phyloP scores from a whole-genome alignment of 1,140 invertebrate species.

The Trichogramma pretiosum region DNA sequence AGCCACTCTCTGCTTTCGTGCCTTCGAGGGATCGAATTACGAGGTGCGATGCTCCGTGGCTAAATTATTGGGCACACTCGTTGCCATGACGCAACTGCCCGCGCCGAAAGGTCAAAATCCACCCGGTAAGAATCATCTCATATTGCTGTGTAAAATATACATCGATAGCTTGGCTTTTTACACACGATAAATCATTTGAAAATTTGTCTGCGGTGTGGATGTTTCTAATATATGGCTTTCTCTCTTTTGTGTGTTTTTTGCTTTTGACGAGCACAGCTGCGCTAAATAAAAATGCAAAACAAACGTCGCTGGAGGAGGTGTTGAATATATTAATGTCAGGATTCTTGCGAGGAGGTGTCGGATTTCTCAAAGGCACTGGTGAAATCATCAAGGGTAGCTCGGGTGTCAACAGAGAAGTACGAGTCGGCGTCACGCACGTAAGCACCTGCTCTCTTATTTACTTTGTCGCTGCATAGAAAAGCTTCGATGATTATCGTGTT shows the following conservation, averaged over 20 bases:
- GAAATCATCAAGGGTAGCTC: conserved; percentile 95
- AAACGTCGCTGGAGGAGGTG: conserved; percentile 83
- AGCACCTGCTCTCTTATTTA: conserved; percentile 39
- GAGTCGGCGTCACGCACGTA: conserved; percentile 90
- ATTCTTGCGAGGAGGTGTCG: conserved; percentile 86
- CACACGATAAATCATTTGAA: too few species aligned
- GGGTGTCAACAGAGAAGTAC: conserved; percentile 85
- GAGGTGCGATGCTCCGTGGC: conserved; percentile 88
- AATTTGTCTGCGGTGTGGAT: too few species aligned
- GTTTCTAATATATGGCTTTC: too few species aligned
- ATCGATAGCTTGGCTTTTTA: neutral
- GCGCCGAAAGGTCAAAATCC: conserved; percentile 37
- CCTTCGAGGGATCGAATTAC: conserved; percentile 90
- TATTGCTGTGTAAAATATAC: neutral
- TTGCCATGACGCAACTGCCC: conserved; percentile 71
- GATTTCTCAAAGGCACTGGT: conserved; percentile 88
- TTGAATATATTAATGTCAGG: conserved; percentile 87
- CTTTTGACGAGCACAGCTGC: conserved; percentile 39
- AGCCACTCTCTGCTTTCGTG: conserved; percentile 79
- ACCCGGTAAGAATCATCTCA: conserved; percentile 35
- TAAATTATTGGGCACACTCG: conserved; percentile 76
- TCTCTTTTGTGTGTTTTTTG: too few species aligned
- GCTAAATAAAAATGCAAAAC: conserved; percentile 49
- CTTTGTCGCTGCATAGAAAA: conserved; percentile 10
- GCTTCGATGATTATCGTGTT: conserved; percentile 7